Base-by-base conservation (phyloP, 2,888 invertebrate species). In the Andricus quercusramuli region DNA sequence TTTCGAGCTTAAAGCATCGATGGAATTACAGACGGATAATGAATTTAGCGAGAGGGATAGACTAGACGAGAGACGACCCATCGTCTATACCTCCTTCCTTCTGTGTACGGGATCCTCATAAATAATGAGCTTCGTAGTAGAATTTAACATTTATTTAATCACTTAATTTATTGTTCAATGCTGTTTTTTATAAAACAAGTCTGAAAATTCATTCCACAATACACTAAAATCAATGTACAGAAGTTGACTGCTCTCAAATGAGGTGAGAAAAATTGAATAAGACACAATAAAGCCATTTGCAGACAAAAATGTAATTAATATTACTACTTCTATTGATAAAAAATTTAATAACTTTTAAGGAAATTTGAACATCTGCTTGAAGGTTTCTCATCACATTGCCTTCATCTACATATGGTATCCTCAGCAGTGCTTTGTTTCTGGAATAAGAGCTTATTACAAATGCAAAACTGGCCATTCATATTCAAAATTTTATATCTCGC, bases 381-480 rank as follows among this genome's bases (percentile, higher is more conserved):
- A 32, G 32, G n/a, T 82, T 77, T 80, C 79, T 81, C 74, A 77
- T 83, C 82, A 51, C 64, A 74, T 68, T 59, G 62, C 85, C 90
- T 93, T 93, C 93, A 94, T 94, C 94, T 94, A 94, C 94, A 94
- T 94, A 94, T 94, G 94, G 94, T 94, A 93, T 93, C 93, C 93
- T 94, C 94, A 94, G 93, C 93, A 93, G 93, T 90, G 94, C 93
- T 93, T 94, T 94, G 93, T 94, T 94, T 93, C 93, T 92, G 81
- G 87, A 93, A 94, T 95, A 94, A 94, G 94, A 94, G 94, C 96
- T 96, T 95, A 96, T 96, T 96, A 96, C 95, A 94, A 94, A 96
- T 96, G 96, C 96, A 96, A 96, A 96, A 96, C 96, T 95, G 95
- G 95, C 96, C 96, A 96, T 96, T 96, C 96, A 96, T 96, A 96